Base-by-base conservation (phyloP, 2,888 invertebrate species). In the Leuctra nigra region DNA sequence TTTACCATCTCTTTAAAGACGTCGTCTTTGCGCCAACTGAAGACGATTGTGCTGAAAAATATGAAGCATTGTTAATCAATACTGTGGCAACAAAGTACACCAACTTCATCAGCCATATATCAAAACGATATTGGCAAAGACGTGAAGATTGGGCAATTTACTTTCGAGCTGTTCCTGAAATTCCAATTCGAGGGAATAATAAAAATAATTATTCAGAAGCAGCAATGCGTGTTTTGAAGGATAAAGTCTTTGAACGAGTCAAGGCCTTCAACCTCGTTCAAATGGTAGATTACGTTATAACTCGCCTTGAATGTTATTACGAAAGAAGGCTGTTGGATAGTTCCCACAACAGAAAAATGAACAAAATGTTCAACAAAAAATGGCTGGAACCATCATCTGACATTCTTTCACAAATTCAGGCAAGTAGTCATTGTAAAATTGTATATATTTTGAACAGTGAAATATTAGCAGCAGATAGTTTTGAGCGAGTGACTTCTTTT, bases 151-250 rank as follows among this genome's bases (percentile, higher is more conserved):
- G 63, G 63, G 61, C 56, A 39, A 24, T 58, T 35, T 54, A 56
- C 57, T 55, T 58, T 54, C 46, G 62, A 52, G 52, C 41, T 50
- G 53, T 56, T 50, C 50, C 59, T 53, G 52, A 62, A 36, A 54
- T 61, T 53, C 55, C 62, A 48, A 62, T 55, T 24, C 53, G 63
- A 56, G 63, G 63, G 53, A 61, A 63, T 54, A 59, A 64, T 53
- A 62, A 61, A n/a, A 62, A 62, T 54, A 61, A 62, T 56, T 59
- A 57, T 53, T 60, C 58, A 6, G 64, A 63, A 52, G 61, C 62
- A 25, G 62, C 63, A 13, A 64, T 64, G 48, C 41, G 60, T 41
- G 61, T 64, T 44, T 59, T 64, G 53, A 63, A 60, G 58, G 60
- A 62, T 55, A 61, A 59, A 24, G 59, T 64, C 48, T 57, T 62